A percentile compares a stretch with the other conserved stretches of the same genome.
Conservation (phyloP, 2,797 vertebrate species). For the Pempheris klunzingeri region DNA sequence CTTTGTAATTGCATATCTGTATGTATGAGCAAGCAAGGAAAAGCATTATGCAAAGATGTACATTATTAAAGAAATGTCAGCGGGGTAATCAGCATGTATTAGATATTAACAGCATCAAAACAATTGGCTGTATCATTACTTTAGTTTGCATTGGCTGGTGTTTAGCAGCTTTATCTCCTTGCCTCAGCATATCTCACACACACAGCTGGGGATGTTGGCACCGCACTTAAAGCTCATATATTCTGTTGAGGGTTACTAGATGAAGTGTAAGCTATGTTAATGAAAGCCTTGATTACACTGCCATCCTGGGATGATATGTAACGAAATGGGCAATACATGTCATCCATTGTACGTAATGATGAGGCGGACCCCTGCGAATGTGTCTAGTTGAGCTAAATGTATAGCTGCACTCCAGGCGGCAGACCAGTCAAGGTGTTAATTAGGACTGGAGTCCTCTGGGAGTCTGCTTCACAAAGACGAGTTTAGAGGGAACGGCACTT, state of each 20-base stretch:
- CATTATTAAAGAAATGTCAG: slow-evolving; percentile 33
- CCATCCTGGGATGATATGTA: slow-evolving; percentile 45
- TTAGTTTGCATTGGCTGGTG: slow-evolving; percentile 42
- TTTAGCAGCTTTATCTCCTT: slow-evolving; percentile 34
- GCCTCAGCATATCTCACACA: slow-evolving; percentile 28
- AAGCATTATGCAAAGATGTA: slow-evolving; percentile 25
- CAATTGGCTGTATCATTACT: slow-evolving; percentile 60
- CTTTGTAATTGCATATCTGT: background rate
- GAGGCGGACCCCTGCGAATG: slow-evolving; percentile 32
- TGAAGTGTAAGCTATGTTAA: slow-evolving; percentile 61
- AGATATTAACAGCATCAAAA: slow-evolving; percentile 63
- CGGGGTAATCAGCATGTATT: slow-evolving; percentile 44
- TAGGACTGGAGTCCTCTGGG: slow-evolving; percentile 52
- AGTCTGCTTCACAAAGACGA: slow-evolving; percentile 41
- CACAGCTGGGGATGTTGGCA: slow-evolving; percentile 38
- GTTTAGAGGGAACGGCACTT: slow-evolving; percentile 43
- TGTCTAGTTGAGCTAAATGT: slow-evolving; percentile 42
- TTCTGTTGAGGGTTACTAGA: slow-evolving; percentile 48
- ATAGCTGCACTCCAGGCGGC: slow-evolving; percentile 14
- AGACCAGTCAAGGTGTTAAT: slow-evolving; percentile 68
- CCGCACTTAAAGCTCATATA: slow-evolving; percentile 56
- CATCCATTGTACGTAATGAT: slow-evolving; percentile 48
- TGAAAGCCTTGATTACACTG: slow-evolving; percentile 63
- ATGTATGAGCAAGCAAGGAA: background rate
- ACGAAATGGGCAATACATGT: slow-evolving; percentile 37